A percentile compares a stretch with the other conserved stretches of the same genome.
Conservation (phyloP, 2,888 invertebrate species). For the Carpatolechia fugitivella region DNA sequence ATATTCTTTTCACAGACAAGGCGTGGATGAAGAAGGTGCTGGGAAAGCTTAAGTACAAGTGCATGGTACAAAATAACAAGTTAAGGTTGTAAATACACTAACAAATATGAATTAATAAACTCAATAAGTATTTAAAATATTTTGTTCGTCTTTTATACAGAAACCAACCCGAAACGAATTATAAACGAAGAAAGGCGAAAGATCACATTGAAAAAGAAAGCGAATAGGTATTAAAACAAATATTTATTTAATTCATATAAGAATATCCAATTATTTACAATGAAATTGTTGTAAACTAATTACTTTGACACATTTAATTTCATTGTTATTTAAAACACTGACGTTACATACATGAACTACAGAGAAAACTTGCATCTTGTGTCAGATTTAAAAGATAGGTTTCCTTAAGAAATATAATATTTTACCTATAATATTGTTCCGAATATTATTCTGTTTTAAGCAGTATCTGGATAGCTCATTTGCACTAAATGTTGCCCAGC, state of each 20-base stretch:
- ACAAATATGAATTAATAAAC: neutral
- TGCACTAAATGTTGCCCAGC: neutral
- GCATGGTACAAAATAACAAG: neutral
- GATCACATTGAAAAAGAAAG: conserved; percentile 33
- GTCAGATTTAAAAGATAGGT: conserved; percentile 75
- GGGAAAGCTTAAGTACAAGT: conserved; percentile 4
- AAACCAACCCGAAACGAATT: conserved; percentile 40
- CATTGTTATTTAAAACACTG: conserved; percentile 62
- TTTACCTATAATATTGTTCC: conserved; percentile 67
- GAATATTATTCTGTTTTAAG: conserved; percentile 51
- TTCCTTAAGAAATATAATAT: conserved; percentile 71
- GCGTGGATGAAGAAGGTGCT: conserved; percentile 23
- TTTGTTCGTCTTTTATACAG: conserved; percentile 37
- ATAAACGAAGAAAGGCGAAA: conserved; percentile 22
- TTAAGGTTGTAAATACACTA: neutral
- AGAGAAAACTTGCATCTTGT: conserved; percentile 77
- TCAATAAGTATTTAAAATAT: neutral
- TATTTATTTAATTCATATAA: conserved; percentile 76
- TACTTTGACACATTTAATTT: conserved; percentile 65
- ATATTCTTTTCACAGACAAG: conserved; percentile 33
- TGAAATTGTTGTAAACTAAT: conserved; percentile 72
- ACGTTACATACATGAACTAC: conserved; percentile 74
- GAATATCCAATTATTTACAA: conserved; percentile 77
- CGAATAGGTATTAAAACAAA: conserved; percentile 72
- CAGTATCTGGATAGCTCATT: too few relatives aligned